These are phyloP conservation scores for Zaprionus obscuricornis DNA, from an alignment of 2,888 invertebrate genomes.

Conservation along the genomic window DNA sequence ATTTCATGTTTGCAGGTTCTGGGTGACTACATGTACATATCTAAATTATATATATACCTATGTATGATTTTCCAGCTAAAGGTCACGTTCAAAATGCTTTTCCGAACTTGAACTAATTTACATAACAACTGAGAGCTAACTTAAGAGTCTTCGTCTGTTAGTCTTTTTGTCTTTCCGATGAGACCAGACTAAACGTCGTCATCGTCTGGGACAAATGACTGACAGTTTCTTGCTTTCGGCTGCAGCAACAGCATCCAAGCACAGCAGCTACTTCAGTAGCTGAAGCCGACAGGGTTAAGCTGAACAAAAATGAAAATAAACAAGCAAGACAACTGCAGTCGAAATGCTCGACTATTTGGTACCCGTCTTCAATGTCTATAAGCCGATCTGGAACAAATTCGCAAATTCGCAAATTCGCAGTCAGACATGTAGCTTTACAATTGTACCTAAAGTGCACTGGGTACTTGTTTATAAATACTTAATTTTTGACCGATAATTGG, in stretches of 20 bases:
- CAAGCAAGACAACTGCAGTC: slow-evolving; percentile 16
- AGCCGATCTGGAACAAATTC: too few species aligned
- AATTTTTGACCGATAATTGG: too few species aligned
- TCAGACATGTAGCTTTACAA: too few species aligned
- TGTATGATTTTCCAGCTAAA: too few species aligned
- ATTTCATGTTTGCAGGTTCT: too few species aligned
- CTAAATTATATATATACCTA: too few species aligned
- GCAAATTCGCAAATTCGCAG: too few species aligned
- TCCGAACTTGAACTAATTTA: slow-evolving; percentile 73
- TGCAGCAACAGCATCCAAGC: slow-evolving; percentile 46
- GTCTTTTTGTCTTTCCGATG: slow-evolving; percentile 19
- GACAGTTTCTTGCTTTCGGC: slow-evolving; percentile 58
- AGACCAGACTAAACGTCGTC: slow-evolving; percentile 51
- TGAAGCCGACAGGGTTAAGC: slow-evolving; percentile 66
- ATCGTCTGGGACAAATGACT: slow-evolving; percentile 71
- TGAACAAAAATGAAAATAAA: slow-evolving; percentile 1
- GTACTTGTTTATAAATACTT: too few species aligned
- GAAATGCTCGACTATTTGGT: too few species aligned
- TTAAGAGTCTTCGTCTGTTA: slow-evolving; percentile 2
- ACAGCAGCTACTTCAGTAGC: slow-evolving; percentile 81
- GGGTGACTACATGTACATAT: too few species aligned
- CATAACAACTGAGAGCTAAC: slow-evolving; percentile 55
- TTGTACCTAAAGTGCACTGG: too few species aligned
- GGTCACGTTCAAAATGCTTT: slow-evolving; percentile 48
- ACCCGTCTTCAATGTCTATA: too few species aligned